A percentile compares a stretch with the other conserved stretches of the same genome.
Conservation (phyloP, 64 coral and sea anemone species). For the Hydrozoanthus tunicans region DNA sequence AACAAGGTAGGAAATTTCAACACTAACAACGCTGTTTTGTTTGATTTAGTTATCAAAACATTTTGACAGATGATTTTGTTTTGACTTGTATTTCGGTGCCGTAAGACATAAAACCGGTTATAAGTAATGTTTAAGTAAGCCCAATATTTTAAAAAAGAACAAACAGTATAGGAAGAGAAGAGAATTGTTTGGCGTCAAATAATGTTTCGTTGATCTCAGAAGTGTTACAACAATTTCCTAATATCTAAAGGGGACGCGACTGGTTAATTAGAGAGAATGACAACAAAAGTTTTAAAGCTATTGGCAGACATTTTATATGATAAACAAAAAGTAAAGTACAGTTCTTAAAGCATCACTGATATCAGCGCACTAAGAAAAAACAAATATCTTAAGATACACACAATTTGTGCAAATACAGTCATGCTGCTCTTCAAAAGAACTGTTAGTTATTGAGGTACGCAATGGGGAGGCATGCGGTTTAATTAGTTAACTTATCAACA, state of each 20-base stretch:
- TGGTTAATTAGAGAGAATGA: too few relatives aligned
- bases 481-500: not conserved
- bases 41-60: not conserved
- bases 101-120: not conserved
- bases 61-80: constrained; percentile 8
- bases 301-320: too few relatives aligned
- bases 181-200: too few relatives aligned
- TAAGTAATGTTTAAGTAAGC: not conserved
- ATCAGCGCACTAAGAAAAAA: not conserved
- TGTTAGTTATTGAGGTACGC: not conserved
- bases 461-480: not conserved
- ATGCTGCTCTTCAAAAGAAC: not conserved
- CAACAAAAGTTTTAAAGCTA: too few relatives aligned
- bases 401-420: not conserved
- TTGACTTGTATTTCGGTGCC: not conserved
- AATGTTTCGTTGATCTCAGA: too few relatives aligned
- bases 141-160: not conserved
- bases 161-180: constrained; percentile 2
- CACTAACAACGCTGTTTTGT: not conserved
- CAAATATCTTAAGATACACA: not conserved
- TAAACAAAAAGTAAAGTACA: not conserved
- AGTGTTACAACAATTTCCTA: too few relatives aligned
- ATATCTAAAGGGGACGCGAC: too few relatives aligned
- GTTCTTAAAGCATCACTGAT: not conserved
- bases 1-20: not conserved